Percentiles rank a stretch among this genome's conserved stretches.
Evolutionary conservation across 2,113 vertebrate genomes (phyloP).

Genomic region (Eulemur rufifrons): DNA sequence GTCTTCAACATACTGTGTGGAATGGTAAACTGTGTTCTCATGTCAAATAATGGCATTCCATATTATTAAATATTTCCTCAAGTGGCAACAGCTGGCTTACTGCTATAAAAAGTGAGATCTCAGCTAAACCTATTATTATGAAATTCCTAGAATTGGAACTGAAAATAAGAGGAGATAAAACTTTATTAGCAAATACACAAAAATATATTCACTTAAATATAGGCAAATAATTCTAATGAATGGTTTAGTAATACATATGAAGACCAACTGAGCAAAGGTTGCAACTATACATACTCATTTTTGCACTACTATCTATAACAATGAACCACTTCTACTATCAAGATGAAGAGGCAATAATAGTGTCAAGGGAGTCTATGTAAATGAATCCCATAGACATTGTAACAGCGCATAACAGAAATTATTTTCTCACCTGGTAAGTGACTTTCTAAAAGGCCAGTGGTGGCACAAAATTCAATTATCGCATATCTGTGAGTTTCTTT

Average conservation of each 20-base stretch:
- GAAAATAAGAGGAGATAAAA: conserved; percentile 60
- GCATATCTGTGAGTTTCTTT: conserved; percentile 54
- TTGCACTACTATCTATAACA: background rate
- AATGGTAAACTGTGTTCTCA: background rate
- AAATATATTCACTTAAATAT: conserved; percentile 50
- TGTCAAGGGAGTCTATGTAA: conserved; percentile 68
- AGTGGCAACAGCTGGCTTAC: background rate
- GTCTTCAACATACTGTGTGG: background rate
- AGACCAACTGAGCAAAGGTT: conserved; percentile 22
- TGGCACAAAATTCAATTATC: conserved; percentile 71
- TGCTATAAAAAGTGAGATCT: background rate
- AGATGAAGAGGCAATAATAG: conserved; percentile 66
- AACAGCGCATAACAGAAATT: conserved; percentile 73
- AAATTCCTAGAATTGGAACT: conserved; percentile 49
- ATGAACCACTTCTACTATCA: conserved; percentile 53
- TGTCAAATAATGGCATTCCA: conserved; percentile 1
- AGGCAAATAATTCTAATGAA: conserved; percentile 37
- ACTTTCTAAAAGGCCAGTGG: conserved; percentile 75
- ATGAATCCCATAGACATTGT: conserved; percentile 64
- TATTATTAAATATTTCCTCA: conserved; percentile 14
- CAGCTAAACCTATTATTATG: conserved; percentile 14
- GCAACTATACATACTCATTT: conserved; percentile 52
- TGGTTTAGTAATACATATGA: conserved; percentile 23
- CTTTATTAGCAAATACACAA: conserved; percentile 64
- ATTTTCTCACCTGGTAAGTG: conserved; percentile 78